Percentiles rank a stretch among this genome's conserved stretches.
These are phyloP conservation scores for Popillia japonica DNA, from an alignment of 1,140 invertebrate species.

Conservation along the genomic window DNA sequence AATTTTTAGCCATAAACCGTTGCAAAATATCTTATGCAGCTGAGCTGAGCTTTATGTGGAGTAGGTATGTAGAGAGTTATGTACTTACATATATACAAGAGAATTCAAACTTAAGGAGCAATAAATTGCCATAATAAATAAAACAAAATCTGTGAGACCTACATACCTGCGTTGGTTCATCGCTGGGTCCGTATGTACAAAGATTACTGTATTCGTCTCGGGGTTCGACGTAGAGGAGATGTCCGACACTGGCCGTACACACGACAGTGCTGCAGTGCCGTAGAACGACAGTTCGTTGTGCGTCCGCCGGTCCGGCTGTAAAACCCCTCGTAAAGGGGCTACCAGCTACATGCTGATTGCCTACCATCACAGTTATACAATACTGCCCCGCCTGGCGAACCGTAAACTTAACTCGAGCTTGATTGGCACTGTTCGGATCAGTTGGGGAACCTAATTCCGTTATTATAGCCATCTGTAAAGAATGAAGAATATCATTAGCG, in stretches of 20 bases:
- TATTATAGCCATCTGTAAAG: conserved; percentile 72
- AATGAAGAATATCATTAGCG: neutral
- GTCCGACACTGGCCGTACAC: conserved; percentile 78
- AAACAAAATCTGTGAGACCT: neutral
- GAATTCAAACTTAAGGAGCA: no score
- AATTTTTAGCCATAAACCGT: no score
- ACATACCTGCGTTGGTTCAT: conserved; percentile 72
- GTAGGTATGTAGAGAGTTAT: no score
- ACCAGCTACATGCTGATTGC: conserved; percentile 68
- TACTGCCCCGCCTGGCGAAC: conserved; percentile 90
- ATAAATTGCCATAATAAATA: no score
- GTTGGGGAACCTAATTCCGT: conserved; percentile 87
- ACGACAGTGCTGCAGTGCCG: conserved; percentile 88
- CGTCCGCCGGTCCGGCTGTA: conserved; percentile 79
- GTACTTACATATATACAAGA: no score
- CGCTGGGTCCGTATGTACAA: conserved; percentile 71
- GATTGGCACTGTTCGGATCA: conserved; percentile 82
- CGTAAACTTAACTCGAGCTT: conserved; percentile 88
- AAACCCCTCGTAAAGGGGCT: conserved; percentile 71
- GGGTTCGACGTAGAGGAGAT: conserved; percentile 86
- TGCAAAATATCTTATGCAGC: no score
- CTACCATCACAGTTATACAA: conserved; percentile 84
- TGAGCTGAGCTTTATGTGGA: no score
- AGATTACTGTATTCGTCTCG: conserved; percentile 90
- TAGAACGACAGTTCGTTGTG: conserved; percentile 84